These are phyloP conservation scores for Lipophrys pholis DNA, from an alignment of 2,113 vertebrate genomes.

Conservation along the genomic window DNA sequence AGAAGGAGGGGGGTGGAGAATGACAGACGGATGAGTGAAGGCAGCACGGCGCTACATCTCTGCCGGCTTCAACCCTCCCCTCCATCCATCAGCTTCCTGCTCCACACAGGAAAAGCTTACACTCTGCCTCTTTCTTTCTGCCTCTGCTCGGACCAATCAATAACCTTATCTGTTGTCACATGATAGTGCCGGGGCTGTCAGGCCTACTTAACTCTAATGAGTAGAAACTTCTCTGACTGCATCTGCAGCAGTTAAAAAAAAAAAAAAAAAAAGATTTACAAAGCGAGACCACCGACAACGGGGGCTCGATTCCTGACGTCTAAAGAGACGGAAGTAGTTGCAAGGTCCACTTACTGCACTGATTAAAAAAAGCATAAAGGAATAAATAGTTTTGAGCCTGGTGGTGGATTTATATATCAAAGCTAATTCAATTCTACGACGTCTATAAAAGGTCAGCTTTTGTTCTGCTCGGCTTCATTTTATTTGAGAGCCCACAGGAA, in stretches of 20 bases:
- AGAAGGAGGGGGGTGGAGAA: slow-evolving; percentile 1
- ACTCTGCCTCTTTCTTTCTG: slow-evolving; percentile 17
- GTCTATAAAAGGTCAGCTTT: slow-evolving; percentile 53
- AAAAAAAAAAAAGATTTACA: slow-evolving; percentile 34
- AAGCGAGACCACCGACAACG: not conserved
- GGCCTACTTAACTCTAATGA: slow-evolving; percentile 48
- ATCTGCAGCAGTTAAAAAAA: slow-evolving; percentile 3
- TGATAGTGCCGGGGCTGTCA: slow-evolving; percentile 31
- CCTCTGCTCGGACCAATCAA: slow-evolving; percentile 46
- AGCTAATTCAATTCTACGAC: slow-evolving; percentile 53
- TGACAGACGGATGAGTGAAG: slow-evolving; percentile 13
- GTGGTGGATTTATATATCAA: slow-evolving; percentile 46
- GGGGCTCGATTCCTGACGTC: not conserved
- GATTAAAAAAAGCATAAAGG: slow-evolving; percentile 24
- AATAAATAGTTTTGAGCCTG: slow-evolving; percentile 1
- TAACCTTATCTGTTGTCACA: slow-evolving; percentile 46
- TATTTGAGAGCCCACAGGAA: slow-evolving; percentile 35
- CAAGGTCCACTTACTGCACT: slow-evolving; percentile 33
- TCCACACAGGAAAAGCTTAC: slow-evolving; percentile 50
- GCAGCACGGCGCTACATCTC: slow-evolving; percentile 36
- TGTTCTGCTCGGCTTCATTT: slow-evolving; percentile 61
- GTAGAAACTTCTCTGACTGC: slow-evolving; percentile 31
- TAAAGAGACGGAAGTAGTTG: slow-evolving; percentile 3
- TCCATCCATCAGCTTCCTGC: slow-evolving; percentile 65
- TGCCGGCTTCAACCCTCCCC: slow-evolving; percentile 13